Evolutionary conservation across 2,888 invertebrate genomes (phyloP).

Genomic region (Helicoverpa assulta): DNA sequence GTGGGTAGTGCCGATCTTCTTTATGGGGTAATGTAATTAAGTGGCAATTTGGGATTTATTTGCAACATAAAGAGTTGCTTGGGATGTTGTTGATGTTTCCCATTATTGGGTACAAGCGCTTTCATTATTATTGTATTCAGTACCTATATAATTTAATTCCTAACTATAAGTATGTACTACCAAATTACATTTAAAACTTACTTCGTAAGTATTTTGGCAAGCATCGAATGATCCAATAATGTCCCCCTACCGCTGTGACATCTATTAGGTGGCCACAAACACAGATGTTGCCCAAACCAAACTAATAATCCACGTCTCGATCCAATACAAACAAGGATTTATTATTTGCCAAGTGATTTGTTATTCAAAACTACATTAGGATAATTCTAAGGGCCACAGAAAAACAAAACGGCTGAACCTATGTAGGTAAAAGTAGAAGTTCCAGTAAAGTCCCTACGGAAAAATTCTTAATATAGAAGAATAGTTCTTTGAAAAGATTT

Average conservation of each 20-base stretch:
- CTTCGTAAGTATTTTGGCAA: too few relatives aligned
- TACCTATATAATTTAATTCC: too few relatives aligned
- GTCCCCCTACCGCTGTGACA: conserved; percentile 5
- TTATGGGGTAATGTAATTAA: conserved; percentile 33
- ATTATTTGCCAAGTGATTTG: conserved; percentile 57
- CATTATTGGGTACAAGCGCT: background rate
- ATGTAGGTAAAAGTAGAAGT: background rate
- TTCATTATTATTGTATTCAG: too few relatives aligned
- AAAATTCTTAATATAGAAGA: background rate
- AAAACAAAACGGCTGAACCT: conserved; percentile 41
- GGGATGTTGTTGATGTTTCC: conserved; percentile 1
- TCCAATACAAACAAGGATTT: conserved; percentile 41
- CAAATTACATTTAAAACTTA: too few relatives aligned
- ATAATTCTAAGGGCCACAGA: conserved; percentile 37
- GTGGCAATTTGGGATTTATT: conserved; percentile 33
- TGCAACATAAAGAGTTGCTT: conserved; percentile 12
- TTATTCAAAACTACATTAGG: conserved; percentile 62
- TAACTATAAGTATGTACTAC: too few relatives aligned
- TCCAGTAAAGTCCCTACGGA: background rate
- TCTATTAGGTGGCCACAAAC: conserved; percentile 13
- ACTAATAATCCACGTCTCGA: conserved; percentile 16
- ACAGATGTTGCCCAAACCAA: conserved; percentile 41
- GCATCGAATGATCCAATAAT: background rate
- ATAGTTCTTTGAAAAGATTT: background rate
- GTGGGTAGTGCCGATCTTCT: conserved; percentile 29